These are phyloP conservation scores for Littorina saxatilis DNA, from an alignment of 1,140 invertebrate species.

Conservation along the genomic window DNA sequence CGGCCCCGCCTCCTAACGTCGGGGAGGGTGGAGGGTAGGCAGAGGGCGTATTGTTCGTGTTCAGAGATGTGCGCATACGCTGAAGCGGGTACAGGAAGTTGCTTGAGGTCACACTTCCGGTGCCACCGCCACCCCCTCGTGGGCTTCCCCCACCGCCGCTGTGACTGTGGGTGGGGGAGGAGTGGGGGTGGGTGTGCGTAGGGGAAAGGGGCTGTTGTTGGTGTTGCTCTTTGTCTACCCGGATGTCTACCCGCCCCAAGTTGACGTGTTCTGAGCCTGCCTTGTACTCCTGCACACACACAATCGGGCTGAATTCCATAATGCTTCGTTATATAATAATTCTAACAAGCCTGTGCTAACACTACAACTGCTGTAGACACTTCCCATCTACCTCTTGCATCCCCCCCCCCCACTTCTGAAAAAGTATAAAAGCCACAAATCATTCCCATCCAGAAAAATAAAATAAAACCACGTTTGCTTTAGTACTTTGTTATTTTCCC, in stretches of 20 bases:
- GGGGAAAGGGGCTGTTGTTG: neutral
- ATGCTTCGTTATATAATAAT: neutral
- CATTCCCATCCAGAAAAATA: too few relatives aligned
- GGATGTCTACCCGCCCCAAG: slow-evolving; percentile 18
- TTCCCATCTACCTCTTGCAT: neutral
- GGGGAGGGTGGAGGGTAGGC: neutral
- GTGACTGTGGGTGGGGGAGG: neutral
- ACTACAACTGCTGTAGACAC: neutral
- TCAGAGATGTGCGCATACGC: slow-evolving; percentile 11
- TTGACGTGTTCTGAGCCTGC: slow-evolving; percentile 24
- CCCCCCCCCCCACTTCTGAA: neutral
- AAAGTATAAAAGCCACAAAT: too few relatives aligned
- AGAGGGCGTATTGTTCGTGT: neutral
- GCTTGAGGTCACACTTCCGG: too few relatives aligned
- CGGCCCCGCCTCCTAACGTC: neutral
- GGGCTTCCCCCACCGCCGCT: too few relatives aligned
- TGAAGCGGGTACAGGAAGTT: neutral
- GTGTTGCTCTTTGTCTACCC: slow-evolving; percentile 9
- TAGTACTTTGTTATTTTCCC: too few relatives aligned
- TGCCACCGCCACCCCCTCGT: too few relatives aligned
- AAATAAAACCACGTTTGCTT: too few relatives aligned
- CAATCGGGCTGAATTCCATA: too few relatives aligned
- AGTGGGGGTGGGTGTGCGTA: neutral
- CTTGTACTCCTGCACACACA: slow-evolving; percentile 36
- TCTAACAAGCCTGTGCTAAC: neutral